These are phyloP conservation scores for Sigmodon hispidus DNA, from an alignment of 2,113 vertebrate genomes.

Conservation along the genomic window DNA sequence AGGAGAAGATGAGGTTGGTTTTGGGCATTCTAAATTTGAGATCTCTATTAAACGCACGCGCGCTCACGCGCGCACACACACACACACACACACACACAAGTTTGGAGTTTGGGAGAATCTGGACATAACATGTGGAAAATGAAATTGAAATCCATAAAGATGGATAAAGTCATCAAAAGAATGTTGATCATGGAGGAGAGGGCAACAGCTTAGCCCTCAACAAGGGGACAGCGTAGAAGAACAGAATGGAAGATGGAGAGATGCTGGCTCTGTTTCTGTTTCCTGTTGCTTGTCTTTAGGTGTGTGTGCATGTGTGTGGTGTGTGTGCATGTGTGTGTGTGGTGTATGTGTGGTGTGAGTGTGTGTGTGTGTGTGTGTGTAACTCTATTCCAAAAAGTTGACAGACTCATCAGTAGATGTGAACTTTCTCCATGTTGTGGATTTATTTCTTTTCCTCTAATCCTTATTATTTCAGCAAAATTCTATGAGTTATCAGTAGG, in stretches of 20 bases:
- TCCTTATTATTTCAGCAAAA: not conserved
- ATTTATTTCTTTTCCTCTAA: not conserved
- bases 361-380: not conserved
- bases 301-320: no score
- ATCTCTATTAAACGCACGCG: not conserved
- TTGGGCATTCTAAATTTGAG: not conserved
- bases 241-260: not conserved
- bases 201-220: not conserved
- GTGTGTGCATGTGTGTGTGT: not conserved
- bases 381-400: not conserved
- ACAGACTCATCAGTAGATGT: not conserved
- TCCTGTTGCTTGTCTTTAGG: not conserved
- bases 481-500: not conserved
- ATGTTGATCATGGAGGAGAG: not conserved
- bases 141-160: not conserved
- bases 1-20: not conserved
- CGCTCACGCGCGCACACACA: not conserved
- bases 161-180: not conserved
- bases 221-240: not conserved
- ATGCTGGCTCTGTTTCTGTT: not conserved
- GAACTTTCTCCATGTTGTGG: conserved; percentile 10
- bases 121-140: not conserved
- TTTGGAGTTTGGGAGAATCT: conserved; percentile 23
- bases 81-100: not conserved
- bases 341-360: not conserved